Conservation (phyloP, 2,888 invertebrate genomes). For the Cataglyphis altisquamis region DNA sequence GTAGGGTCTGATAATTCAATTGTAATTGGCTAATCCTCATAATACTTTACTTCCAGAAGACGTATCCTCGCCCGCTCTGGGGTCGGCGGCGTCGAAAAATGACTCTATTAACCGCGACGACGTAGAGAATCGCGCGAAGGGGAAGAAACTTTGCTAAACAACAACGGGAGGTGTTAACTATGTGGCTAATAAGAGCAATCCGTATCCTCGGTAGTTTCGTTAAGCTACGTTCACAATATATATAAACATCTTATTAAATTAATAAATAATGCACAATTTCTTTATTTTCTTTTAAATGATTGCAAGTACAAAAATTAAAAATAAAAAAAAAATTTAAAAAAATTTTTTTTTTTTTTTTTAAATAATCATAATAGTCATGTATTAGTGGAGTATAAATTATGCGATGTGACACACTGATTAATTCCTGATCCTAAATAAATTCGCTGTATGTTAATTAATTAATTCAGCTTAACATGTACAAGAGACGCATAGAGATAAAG, state of each 20-base stretch:
- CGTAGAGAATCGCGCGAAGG: conserved; percentile 69
- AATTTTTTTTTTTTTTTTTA: neutral
- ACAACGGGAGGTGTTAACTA: conserved; percentile 82
- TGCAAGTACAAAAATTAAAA: neutral
- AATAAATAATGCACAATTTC: neutral
- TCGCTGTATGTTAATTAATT: neutral
- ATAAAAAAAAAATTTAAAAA: neutral
- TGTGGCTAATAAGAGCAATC: conserved; percentile 83
- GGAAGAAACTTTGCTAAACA: conserved; percentile 81
- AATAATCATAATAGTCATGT: neutral
- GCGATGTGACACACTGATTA: neutral
- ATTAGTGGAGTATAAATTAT: too few relatives aligned
- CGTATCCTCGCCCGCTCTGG: conserved; percentile 73
- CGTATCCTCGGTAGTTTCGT: conserved; percentile 74
- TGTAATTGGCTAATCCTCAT: conserved; percentile 86
- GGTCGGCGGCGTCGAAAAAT: conserved; percentile 82
- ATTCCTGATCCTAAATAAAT: neutral
- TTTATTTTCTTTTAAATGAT: neutral
- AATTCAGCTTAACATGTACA: neutral
- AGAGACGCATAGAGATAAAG: neutral
- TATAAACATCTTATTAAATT: conserved; percentile 3
- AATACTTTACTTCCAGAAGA: conserved; percentile 71
- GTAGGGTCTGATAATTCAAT: conserved; percentile 82
- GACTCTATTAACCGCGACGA: conserved; percentile 84
- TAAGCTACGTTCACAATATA: conserved; percentile 42